A percentile compares a stretch with the other conserved stretches of the same genome.
Evolutionary conservation across 2,888 invertebrate genomes (phyloP).

Genomic region (Scrobipalpa atriplicella): DNA sequence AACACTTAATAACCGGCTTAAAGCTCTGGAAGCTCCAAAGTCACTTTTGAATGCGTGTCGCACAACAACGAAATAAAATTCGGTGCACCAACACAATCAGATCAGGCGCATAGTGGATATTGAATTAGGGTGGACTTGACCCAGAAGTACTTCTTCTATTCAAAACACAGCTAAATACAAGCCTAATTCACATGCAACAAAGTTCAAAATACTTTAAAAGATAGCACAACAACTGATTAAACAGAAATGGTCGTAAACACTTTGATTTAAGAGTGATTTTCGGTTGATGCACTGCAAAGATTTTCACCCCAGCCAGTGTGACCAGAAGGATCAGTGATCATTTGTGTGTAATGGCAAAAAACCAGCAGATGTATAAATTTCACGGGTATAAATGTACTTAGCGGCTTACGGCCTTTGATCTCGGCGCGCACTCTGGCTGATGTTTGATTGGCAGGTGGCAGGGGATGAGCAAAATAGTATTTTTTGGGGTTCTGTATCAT

Average conservation of each 20-base stretch:
- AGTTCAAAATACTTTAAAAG: neutral
- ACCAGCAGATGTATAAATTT: constrained; percentile 81
- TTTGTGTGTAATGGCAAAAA: constrained; percentile 80
- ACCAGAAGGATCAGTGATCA: constrained; percentile 72
- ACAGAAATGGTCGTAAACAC: neutral
- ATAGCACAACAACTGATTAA: neutral
- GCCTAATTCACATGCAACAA: neutral
- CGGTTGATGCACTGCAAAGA: neutral
- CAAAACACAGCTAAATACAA: constrained; percentile 24
- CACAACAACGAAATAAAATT: constrained; percentile 55
- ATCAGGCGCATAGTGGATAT: constrained; percentile 73
- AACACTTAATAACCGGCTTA: constrained; percentile 18
- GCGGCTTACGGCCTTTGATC: constrained; percentile 73
- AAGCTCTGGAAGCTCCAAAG: constrained; percentile 38
- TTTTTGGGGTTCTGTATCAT: constrained; percentile 25
- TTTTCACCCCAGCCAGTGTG: constrained; percentile 55
- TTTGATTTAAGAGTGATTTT: neutral
- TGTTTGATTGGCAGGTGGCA: constrained; percentile 51
- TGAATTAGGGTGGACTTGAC: constrained; percentile 76
- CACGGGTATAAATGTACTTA: constrained; percentile 77
- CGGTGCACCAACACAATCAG: constrained; percentile 70
- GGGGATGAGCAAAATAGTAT: constrained; percentile 41
- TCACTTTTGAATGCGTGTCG: constrained; percentile 45
- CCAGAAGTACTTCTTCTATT: constrained; percentile 40
- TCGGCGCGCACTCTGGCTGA: constrained; percentile 39